Base-by-base conservation (phyloP, 2,113 vertebrate species). In the Nothoprocta pentlandii region DNA sequence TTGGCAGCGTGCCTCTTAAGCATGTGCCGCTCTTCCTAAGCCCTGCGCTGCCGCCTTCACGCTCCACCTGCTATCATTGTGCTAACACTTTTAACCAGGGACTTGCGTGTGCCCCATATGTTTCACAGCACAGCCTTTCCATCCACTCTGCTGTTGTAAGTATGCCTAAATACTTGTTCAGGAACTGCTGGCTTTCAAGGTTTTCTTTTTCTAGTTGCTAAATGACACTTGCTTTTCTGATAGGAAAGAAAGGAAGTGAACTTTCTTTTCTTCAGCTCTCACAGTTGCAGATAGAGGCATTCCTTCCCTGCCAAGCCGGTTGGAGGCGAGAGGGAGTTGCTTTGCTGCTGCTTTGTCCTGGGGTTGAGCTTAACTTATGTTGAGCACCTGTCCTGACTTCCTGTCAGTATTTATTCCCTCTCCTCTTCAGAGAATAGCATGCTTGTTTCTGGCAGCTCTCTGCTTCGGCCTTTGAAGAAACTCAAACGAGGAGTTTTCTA, bases 21-120 rank as follows among this genome's bases (percentile, higher is more conserved):
- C 70, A 20, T 13, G 3, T 0, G 4, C 20, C 17, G 9, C 69
- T 80, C 9, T 30, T 61, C 21, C 20, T 68, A 49, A 64, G 0
- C 3, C 10, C 0, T 0, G 0, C 25, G 26, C 9, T 58, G 10
- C 53, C 6, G 7, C 6, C 26, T 46, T 80, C 53, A 17, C 26
- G 2, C 28, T 39, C 39, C 5, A 16, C 56, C 46, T 25, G 4
- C 32, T 87, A 53, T 61, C 44, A 0, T 47, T 53, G 36, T 68
- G 36, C 19, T 11, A 25, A 21, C 3, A 1, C 3, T 47, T 81
- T 3, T 7, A 8, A 0, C 21, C 16, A 8, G 6, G 2, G 3
- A 8, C 22, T 41, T 2, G 0, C 22, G 0, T 22, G n/a, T 66
- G 41, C 23, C 78, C 67, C 0, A 0, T 5, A 0, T 22, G 16